Evolutionary conservation across 2,888 invertebrate genomes (phyloP).

Genomic region (Cheilosia grossa): DNA sequence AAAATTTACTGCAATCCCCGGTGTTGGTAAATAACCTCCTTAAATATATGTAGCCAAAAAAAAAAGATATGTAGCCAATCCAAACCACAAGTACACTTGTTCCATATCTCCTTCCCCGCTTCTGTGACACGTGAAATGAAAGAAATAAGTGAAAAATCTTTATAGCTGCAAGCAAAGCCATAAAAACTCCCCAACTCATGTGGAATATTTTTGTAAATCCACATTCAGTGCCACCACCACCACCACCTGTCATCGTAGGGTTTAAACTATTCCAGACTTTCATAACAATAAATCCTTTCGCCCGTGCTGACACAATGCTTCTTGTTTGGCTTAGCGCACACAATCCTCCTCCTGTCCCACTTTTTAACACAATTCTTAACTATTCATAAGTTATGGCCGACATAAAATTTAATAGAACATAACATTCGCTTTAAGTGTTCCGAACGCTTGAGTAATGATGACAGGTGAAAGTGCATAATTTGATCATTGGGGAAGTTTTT

Average conservation of each 20-base stretch:
- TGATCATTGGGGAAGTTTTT: background rate
- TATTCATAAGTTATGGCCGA: constrained; percentile 51
- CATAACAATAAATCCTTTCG: constrained; percentile 22
- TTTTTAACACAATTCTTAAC: constrained; percentile 44
- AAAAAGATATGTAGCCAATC: background rate
- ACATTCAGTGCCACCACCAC: constrained; percentile 1
- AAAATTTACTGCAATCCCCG: constrained; percentile 29
- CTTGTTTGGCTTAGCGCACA: constrained; percentile 4
- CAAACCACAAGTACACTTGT: background rate
- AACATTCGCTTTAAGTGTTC: constrained; percentile 35
- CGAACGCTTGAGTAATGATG: constrained; percentile 9
- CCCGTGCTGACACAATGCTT: constrained; percentile 9
- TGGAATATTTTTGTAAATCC: constrained; percentile 18
- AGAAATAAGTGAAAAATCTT: constrained; percentile 8
- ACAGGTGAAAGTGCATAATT: constrained; percentile 4
- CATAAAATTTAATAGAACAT: constrained; percentile 60
- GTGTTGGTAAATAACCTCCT: background rate
- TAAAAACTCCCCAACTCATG: constrained; percentile 15
- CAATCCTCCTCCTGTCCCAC: background rate
- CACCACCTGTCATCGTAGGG: constrained; percentile 30
- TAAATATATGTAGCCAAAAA: background rate
- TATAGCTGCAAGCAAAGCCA: constrained; percentile 3
- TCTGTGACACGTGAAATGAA: background rate
- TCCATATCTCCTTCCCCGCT: background rate
- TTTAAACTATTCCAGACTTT: constrained; percentile 9